phyloP scores from a whole-genome alignment of 92 coral and sea anemone genomes.

The Blastomussa wellsi region DNA sequence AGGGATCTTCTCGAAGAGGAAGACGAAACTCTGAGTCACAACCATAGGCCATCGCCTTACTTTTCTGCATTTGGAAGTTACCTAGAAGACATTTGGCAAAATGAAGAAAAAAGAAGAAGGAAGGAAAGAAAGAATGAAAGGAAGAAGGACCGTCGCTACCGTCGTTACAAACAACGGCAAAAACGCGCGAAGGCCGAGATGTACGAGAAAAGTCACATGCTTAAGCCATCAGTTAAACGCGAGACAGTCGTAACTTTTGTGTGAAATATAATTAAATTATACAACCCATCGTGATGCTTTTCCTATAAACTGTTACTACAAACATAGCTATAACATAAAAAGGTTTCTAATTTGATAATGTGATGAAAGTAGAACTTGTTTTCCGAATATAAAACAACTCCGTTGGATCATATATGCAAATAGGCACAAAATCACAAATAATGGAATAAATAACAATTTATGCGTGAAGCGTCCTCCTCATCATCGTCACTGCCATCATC shows the following conservation, averaged over 20 bases:
- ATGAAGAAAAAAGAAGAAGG: not conserved
- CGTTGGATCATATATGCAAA: too few species aligned
- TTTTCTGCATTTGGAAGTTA: slow-evolving; percentile 38
- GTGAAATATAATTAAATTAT: not conserved
- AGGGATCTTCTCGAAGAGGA: slow-evolving; percentile 10
- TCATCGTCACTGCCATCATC: too few species aligned
- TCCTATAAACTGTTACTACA: too few species aligned
- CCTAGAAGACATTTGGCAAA: slow-evolving; percentile 46
- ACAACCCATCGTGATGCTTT: too few species aligned
- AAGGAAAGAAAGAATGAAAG: not conserved
- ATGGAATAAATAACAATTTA: too few species aligned
- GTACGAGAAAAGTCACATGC: not conserved
- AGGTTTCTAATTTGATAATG: too few species aligned
- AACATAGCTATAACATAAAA: too few species aligned
- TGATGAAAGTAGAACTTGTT: too few species aligned
- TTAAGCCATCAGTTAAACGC: not conserved
- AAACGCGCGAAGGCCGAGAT: not conserved
- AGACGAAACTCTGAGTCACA: not conserved
- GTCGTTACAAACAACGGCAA: not conserved
- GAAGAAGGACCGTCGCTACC: not conserved
- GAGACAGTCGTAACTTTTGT: not conserved
- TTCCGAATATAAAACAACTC: too few species aligned
- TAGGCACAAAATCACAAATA: too few species aligned
- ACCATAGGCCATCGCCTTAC: slow-evolving; percentile 19
- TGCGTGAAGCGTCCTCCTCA: too few species aligned